Percentiles rank a stretch among this genome's conserved stretches.
phyloP scores from a whole-genome alignment of 2,888 invertebrate genomes.

The Cotesia congregata region DNA sequence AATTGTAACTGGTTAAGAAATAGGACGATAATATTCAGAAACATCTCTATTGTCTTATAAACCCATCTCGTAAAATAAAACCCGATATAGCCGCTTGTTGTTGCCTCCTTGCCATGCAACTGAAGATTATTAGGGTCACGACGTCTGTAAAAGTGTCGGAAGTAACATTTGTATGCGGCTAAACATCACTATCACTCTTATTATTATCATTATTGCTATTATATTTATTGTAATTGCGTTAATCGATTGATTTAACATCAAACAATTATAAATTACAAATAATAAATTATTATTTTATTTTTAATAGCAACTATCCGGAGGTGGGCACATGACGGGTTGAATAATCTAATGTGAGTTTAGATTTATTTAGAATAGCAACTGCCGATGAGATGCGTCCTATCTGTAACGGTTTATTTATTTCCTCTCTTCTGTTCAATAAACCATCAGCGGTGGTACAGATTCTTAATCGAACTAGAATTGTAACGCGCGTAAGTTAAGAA shows the following conservation, averaged over 20 bases:
- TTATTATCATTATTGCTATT: neutral
- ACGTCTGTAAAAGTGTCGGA: slow-evolving; percentile 60
- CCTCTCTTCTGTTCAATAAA: slow-evolving; percentile 23
- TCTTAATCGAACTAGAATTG: slow-evolving; percentile 27
- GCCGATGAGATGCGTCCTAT: neutral
- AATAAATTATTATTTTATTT: slow-evolving; percentile 6
- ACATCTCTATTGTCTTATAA: slow-evolving; percentile 51
- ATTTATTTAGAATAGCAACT: neutral
- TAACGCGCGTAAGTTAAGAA: slow-evolving; percentile 37
- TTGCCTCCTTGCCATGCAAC: slow-evolving; percentile 30
- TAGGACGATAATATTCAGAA: slow-evolving; percentile 30
- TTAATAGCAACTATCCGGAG: neutral
- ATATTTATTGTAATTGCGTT: slow-evolving; percentile 43
- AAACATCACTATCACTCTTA: neutral
- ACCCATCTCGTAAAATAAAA: neutral
- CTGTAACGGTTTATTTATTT: slow-evolving; percentile 33
- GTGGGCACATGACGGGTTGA: neutral
- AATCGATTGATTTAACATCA: slow-evolving; percentile 53
- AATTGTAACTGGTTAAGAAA: neutral
- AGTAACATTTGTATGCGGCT: slow-evolving; percentile 39
- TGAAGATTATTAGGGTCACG: slow-evolving; percentile 60
- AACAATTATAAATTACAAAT: neutral
- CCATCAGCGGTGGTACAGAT: slow-evolving; percentile 19
- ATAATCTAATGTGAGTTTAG: slow-evolving; percentile 12
- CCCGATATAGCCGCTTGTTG: slow-evolving; percentile 7